Percentiles rank a stretch among this genome's conserved stretches.
phyloP scores from a whole-genome alignment of 2,113 vertebrate species.

The Sinocyclocheilus maitianheensis region DNA sequence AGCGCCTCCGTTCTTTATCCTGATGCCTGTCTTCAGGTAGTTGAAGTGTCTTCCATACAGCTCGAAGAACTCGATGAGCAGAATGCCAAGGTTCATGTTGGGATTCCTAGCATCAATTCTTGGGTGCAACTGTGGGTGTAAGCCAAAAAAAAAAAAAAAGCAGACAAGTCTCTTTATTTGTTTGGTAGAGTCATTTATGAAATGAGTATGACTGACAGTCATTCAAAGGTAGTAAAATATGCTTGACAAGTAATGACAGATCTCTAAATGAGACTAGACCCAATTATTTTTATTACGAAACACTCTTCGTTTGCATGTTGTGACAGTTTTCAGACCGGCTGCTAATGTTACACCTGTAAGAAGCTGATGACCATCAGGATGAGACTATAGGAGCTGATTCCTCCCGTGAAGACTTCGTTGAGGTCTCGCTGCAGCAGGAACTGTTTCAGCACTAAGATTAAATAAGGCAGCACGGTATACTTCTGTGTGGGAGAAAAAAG shows the following conservation, averaged over 20 bases:
- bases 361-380: slow-evolving; percentile 86
- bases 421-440: slow-evolving; percentile 83
- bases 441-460: slow-evolving; percentile 85
- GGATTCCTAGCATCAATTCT: slow-evolving; percentile 91
- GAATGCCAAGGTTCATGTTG: slow-evolving; percentile 90
- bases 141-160: background rate
- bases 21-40: slow-evolving; percentile 97
- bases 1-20: slow-evolving; percentile 94
- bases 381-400: slow-evolving; percentile 84
- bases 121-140: slow-evolving; percentile 86
- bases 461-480: slow-evolving; percentile 82
- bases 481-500: slow-evolving; percentile 61
- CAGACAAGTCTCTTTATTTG: background rate
- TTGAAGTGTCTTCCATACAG: slow-evolving; percentile 98
- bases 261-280: background rate
- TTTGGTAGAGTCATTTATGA: background rate
- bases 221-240: background rate
- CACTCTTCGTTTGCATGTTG: no score
- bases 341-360: slow-evolving; percentile 73
- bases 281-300: background rate
- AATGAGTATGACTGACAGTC: no score
- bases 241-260: background rate
- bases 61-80: slow-evolving; percentile 99
- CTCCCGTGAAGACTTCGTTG: slow-evolving; percentile 84
- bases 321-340: background rate